Percentiles rank a stretch among this genome's conserved stretches.
Evolutionary conservation across 2,888 invertebrate genomes (phyloP).

Genomic region (Microplitis manilae): DNA sequence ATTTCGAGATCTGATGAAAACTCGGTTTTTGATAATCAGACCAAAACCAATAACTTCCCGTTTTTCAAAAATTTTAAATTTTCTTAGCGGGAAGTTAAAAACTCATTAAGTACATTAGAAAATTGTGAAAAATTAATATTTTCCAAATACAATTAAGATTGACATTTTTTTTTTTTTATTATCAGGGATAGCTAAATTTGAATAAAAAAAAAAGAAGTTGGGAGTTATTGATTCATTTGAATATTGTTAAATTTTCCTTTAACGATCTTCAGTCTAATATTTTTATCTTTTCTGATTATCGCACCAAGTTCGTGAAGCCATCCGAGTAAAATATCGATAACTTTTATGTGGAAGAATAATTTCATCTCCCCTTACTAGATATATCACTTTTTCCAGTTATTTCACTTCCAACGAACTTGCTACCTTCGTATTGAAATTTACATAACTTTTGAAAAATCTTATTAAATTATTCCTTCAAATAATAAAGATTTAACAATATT

Average conservation of each 20-base stretch:
- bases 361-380: conserved; percentile 60
- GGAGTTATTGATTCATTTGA: conserved; percentile 62
- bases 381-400: conserved; percentile 52
- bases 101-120: too few relatives aligned
- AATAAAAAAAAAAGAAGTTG: conserved; percentile 58
- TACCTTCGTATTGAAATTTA: conserved; percentile 11
- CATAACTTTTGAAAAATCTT: conserved; percentile 13
- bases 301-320: conserved; percentile 28
- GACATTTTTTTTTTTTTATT: background rate
- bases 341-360: conserved; percentile 63
- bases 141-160: background rate
- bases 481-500: background rate
- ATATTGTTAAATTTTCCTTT: conserved; percentile 54
- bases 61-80: too few relatives aligned
- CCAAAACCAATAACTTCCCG: too few relatives aligned
- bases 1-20: too few relatives aligned
- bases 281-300: conserved; percentile 26
- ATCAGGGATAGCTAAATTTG: conserved; percentile 53
- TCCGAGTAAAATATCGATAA: conserved; percentile 59
- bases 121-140: background rate
- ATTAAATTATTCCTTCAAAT: conserved; percentile 9
- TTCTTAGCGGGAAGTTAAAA: too few relatives aligned
- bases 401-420: conserved; percentile 22
- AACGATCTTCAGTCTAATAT: conserved; percentile 32
- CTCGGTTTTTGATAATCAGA: too few relatives aligned